phyloP scores from a whole-genome alignment of 2,888 invertebrate genomes.

The Papilio gigon region DNA sequence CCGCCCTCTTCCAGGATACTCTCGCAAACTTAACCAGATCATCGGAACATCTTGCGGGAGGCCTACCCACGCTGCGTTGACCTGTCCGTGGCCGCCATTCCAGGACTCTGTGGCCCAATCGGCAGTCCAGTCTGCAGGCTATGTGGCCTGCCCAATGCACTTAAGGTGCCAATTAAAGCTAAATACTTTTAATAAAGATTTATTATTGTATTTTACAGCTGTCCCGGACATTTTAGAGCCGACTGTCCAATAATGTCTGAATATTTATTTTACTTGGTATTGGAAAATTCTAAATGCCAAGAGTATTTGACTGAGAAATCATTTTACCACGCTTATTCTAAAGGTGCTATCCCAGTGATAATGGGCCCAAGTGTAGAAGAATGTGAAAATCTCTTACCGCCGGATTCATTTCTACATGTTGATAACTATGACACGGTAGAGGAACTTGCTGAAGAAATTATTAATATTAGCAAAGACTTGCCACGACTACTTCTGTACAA shows the following conservation, averaged over 20 bases:
- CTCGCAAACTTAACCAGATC: too few species aligned
- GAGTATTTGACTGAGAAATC: constrained; percentile 88
- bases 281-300: constrained; percentile 86
- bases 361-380: constrained; percentile 83
- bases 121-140: too few species aligned
- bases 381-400: constrained; percentile 80
- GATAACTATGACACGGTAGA: constrained; percentile 78
- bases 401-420: constrained; percentile 84
- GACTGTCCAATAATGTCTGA: constrained; percentile 82
- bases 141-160: too few species aligned
- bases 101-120: too few species aligned
- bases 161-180: background rate
- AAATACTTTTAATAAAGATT: constrained; percentile 17
- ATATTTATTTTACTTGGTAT: constrained; percentile 86
- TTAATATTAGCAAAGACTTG: constrained; percentile 64
- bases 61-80: too few species aligned
- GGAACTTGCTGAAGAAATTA: constrained; percentile 79
- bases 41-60: too few species aligned
- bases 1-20: too few species aligned
- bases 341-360: constrained; percentile 85
- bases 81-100: too few species aligned
- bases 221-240: constrained; percentile 83
- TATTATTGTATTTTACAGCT: constrained; percentile 69
- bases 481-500: constrained; percentile 76
- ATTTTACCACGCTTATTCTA: constrained; percentile 85